Conservation (phyloP, 2,888 invertebrate genomes). For the Lithophane leautieri region DNA sequence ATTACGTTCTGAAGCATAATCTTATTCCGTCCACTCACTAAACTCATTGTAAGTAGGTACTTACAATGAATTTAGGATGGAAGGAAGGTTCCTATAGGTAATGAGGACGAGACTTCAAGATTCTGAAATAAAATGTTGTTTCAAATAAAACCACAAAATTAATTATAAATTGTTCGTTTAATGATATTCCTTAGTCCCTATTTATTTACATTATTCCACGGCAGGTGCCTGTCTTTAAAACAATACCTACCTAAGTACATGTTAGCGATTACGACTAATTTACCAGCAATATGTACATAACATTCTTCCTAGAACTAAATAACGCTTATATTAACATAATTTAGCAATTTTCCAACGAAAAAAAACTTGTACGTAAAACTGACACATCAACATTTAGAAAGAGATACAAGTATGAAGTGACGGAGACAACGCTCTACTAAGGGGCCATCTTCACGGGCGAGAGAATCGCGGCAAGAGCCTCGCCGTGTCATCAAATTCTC, state of each 20-base stretch:
- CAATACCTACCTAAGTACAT: slow-evolving; percentile 65
- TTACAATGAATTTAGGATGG: too few species aligned
- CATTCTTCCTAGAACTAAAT: slow-evolving; percentile 88
- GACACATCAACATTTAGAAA: neutral
- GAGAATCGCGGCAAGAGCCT: too few species aligned
- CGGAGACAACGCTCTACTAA: neutral
- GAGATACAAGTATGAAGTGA: neutral
- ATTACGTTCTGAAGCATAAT: neutral
- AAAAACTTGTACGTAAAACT: neutral
- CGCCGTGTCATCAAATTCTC: too few species aligned
- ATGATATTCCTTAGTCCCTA: slow-evolving; percentile 70
- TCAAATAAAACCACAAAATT: slow-evolving; percentile 67
- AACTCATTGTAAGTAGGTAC: neutral
- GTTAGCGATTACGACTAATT: slow-evolving; percentile 64
- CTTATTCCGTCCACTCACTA: neutral
- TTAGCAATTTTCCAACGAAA: slow-evolving; percentile 31
- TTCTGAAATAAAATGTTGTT: neutral
- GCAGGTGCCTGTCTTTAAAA: slow-evolving; percentile 60
- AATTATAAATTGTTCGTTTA: slow-evolving; percentile 84
- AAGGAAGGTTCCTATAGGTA: too few species aligned
- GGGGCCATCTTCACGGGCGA: too few species aligned
- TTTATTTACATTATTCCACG: slow-evolving; percentile 77
- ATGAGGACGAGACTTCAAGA: neutral
- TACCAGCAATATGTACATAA: slow-evolving; percentile 84
- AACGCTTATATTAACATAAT: slow-evolving; percentile 82